Percentiles rank a stretch among this genome's conserved stretches.
phyloP scores from a whole-genome alignment of 2,797 vertebrate species.

The Anolis apletophallus region DNA sequence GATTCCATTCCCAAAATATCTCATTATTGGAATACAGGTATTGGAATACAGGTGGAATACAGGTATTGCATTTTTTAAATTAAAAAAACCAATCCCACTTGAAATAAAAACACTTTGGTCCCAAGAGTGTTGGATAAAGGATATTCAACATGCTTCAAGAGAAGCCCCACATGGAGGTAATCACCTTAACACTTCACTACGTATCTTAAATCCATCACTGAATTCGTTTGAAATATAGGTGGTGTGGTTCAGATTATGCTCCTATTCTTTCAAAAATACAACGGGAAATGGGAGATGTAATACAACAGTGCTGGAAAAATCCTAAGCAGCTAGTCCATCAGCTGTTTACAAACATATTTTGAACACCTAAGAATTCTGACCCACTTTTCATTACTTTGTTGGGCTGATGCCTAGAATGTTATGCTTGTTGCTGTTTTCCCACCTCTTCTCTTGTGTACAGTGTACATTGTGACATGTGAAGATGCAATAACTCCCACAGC shows the following conservation, averaged over 20 bases:
- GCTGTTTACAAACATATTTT: conserved; percentile 31
- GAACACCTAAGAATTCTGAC: conserved; percentile 31
- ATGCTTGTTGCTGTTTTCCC: conserved; percentile 14
- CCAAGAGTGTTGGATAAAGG: too few relatives aligned
- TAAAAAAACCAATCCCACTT: too few relatives aligned
- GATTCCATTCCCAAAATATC: too few relatives aligned
- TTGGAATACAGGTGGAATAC: too few relatives aligned
- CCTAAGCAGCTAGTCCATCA: conserved; percentile 29
- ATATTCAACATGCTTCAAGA: background rate
- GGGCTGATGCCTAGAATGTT: conserved; percentile 9
- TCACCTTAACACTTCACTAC: background rate
- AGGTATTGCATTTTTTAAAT: too few relatives aligned
- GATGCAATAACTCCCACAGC: background rate
- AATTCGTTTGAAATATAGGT: background rate
- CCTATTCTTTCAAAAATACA: conserved; percentile 8
- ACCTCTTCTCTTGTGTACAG: background rate
- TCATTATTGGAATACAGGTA: too few relatives aligned
- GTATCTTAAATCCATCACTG: background rate
- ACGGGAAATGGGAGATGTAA: conserved; percentile 1
- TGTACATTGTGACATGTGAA: background rate
- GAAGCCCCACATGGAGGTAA: background rate
- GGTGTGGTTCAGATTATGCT: background rate
- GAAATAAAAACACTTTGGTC: too few relatives aligned
- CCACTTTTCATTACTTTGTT: conserved; percentile 1
- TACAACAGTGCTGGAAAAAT: conserved; percentile 17